Evolutionary conservation across 2,888 invertebrate genomes (phyloP).

Genomic region (Stratiomys singularior): DNA sequence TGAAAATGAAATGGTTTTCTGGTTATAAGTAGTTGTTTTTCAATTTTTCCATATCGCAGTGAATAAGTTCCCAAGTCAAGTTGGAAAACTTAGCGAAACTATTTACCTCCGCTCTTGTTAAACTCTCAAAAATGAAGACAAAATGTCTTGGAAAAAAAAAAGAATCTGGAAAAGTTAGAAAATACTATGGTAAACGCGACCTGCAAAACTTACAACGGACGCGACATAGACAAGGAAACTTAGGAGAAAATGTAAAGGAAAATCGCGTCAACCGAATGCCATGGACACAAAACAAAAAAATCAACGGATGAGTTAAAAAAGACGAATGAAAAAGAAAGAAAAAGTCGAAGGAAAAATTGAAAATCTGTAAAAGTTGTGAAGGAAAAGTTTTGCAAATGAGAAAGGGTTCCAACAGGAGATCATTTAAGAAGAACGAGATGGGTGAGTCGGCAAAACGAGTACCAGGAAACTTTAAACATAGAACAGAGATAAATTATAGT

Average conservation of each 20-base stretch:
- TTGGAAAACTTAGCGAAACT: conserved; percentile 39
- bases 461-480: conserved; percentile 55
- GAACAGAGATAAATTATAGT: conserved; percentile 56
- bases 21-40: conserved; percentile 44
- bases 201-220: conserved; percentile 20
- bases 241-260: conserved; percentile 17
- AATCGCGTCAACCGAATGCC: conserved; percentile 32
- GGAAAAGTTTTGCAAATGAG: conserved; percentile 49
- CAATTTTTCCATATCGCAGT: conserved; percentile 43
- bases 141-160: conserved; percentile 13
- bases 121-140: conserved; percentile 43
- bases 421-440: conserved; percentile 54
- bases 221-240: conserved; percentile 33
- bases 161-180: conserved; percentile 3
- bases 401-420: conserved; percentile 50
- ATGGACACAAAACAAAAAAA: not conserved
- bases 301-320: conserved; percentile 28
- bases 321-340: not conserved
- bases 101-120: conserved; percentile 21
- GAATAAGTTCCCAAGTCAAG: conserved; percentile 13
- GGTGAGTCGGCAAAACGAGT: conserved; percentile 53
- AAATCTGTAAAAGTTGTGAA: conserved; percentile 45
- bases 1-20: conserved; percentile 32
- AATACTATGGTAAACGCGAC: conserved; percentile 29
- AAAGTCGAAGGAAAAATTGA: conserved; percentile 42